Conservation (phyloP, 2,113 vertebrate species). For the Dasyprocta punctata region DNA sequence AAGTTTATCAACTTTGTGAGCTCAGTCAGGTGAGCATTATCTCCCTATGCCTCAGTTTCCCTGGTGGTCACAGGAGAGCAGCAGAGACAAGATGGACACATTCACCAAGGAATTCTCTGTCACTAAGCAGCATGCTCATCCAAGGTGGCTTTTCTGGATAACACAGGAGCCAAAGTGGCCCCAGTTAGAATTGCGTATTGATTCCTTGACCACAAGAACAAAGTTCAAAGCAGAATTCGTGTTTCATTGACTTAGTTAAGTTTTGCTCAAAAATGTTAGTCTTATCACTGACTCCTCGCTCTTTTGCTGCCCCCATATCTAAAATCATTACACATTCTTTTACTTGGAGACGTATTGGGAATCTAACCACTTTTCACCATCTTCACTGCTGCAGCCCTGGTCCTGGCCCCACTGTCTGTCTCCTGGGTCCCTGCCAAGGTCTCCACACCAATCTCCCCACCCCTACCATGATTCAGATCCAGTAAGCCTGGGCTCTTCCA, state of each 20-base stretch:
- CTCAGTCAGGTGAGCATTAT: background rate
- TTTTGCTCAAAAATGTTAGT: background rate
- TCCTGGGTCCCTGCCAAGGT: rapidly evolving
- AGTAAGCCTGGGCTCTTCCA: rapidly evolving
- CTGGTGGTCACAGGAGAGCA: background rate
- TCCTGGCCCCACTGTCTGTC: background rate
- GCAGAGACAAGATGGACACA: background rate
- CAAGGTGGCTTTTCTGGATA: background rate
- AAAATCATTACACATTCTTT: background rate
- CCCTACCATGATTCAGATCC: background rate
- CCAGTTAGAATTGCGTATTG: background rate
- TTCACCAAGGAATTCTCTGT: background rate
- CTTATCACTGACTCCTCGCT: background rate
- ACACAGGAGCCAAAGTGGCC: background rate
- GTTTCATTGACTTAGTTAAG: background rate
- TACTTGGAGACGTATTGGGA: background rate
- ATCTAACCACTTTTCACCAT: background rate
- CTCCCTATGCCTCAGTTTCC: background rate
- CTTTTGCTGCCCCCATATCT: background rate
- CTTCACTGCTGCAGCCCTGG: rapidly evolving
- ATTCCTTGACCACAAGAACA: background rate
- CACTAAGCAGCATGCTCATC: rapidly evolving
- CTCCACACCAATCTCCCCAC: background rate
- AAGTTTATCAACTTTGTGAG: background rate
- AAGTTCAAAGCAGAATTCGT: background rate